Evolutionary conservation across 2,888 invertebrate genomes (phyloP), one percentile per base, ranked within the genome.

Genomic region (Rhamphomyia laevipes): DNA sequence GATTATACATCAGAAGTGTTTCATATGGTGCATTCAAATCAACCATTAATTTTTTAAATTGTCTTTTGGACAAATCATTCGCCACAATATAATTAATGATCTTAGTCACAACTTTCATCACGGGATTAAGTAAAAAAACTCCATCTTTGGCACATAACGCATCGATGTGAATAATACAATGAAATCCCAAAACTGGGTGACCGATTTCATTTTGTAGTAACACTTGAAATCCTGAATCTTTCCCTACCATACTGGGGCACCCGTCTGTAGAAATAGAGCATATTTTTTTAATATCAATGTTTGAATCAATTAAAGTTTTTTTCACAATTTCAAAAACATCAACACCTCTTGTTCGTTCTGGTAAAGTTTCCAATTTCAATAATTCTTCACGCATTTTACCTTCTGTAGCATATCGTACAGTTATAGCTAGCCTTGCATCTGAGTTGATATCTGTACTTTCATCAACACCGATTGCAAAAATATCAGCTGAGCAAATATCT

Each of bases 1-100:
- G 35, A 45, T 45, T 45, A 45, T 35, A 45, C 17, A 45, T 45
- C 4, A 45, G 9, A 13, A 45, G 16, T 2, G 31, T 45, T 35
- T 45, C 35, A 18, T 45, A 45, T 45, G 35, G 17, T 13, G 23
- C 23, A 42, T 42, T n/a, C 5, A 42, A n/a, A 23, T 42, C 42
- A 4, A 10, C n/a, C 23, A 42, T 35, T 12, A 40, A 12, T 21
- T 40, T 40, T 18, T 16, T 18, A 21, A 40, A 40, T 18, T 18
- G 12, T 12, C 40, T 17, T 12, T 40, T 40, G 12, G 6, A 11
- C 17, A 40, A 11, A 12, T 16, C 40, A 11, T 11, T 4, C 2
- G 40, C 18, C 5, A 12, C 17, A 10, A 40, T 40, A 40, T 17
- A 40, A 17, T 40, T 40, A 4, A 40, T 18, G 2, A 40, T 40